A percentile compares a stretch with the other conserved stretches of the same genome.
Evolutionary conservation across 1,140 invertebrate genomes (phyloP).

Genomic region (Saxidomus purpurata): DNA sequence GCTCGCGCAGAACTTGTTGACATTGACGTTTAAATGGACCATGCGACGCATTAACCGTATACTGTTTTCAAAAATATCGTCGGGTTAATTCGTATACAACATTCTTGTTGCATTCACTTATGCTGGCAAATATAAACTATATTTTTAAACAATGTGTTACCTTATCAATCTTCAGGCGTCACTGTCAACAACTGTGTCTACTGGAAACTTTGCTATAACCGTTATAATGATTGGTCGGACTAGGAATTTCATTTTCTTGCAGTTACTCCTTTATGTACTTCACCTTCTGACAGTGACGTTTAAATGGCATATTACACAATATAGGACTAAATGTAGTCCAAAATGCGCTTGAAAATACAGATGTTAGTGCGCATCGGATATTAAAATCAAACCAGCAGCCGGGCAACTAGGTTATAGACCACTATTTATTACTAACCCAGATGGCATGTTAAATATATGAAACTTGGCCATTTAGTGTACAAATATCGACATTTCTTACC

Average conservation of each 20-base stretch:
- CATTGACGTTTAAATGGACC: constrained; percentile 13
- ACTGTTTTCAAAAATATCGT: background rate
- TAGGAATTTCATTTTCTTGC: background rate
- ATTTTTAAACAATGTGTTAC: background rate
- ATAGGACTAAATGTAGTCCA: background rate
- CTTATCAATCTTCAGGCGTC: background rate
- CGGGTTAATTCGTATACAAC: background rate
- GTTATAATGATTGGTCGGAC: background rate
- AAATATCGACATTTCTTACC: too few species aligned
- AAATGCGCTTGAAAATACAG: too few species aligned
- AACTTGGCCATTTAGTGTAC: too few species aligned
- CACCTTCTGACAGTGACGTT: background rate
- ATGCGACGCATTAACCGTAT: background rate
- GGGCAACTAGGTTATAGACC: too few species aligned
- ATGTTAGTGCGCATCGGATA: too few species aligned
- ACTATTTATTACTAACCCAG: too few species aligned
- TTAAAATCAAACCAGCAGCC: too few species aligned
- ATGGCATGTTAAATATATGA: too few species aligned
- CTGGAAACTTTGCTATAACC: background rate
- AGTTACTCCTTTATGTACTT: too few species aligned
- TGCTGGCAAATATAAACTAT: background rate
- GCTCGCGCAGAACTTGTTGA: background rate
- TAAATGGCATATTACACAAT: background rate
- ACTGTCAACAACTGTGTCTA: background rate
- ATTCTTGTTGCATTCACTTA: background rate